These are phyloP conservation scores for Hestina assimilis DNA, from an alignment of 1,140 invertebrate species.

Conservation along the genomic window DNA sequence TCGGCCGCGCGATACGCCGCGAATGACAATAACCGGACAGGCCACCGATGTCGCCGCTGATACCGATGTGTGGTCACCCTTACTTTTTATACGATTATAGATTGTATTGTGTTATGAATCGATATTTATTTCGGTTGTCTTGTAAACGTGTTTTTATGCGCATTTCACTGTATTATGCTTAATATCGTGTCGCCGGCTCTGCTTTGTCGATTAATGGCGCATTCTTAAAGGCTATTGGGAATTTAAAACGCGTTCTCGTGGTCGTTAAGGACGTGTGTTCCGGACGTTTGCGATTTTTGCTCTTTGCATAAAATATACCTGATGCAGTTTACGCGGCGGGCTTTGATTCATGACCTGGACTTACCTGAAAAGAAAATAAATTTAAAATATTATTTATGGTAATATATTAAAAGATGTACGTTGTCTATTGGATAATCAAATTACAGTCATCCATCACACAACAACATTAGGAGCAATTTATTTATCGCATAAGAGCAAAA, in stretches of 20 bases:
- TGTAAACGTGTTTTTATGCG: constrained; percentile 53
- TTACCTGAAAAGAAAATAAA: constrained; percentile 38
- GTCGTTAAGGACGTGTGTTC: constrained; percentile 51
- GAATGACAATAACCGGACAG: constrained; percentile 65
- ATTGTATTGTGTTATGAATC: constrained; percentile 75
- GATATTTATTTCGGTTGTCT: constrained; percentile 63
- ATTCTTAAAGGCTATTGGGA: constrained; percentile 40
- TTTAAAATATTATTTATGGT: background rate
- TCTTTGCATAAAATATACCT: constrained; percentile 19
- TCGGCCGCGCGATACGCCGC: constrained; percentile 44
- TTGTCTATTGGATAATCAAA: background rate
- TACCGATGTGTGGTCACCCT: constrained; percentile 59
- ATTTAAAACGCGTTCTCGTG: constrained; percentile 61
- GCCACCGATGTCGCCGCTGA: constrained; percentile 45
- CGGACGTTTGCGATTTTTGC: constrained; percentile 27
- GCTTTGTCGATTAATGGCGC: constrained; percentile 48
- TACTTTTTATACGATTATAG: constrained; percentile 68
- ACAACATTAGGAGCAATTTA: background rate
- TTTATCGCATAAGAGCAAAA: background rate
- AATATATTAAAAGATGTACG: no score
- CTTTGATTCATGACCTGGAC: constrained; percentile 19
- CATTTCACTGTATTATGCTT: constrained; percentile 47
- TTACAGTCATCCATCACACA: background rate
- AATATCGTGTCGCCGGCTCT: constrained; percentile 41
- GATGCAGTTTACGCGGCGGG: constrained; percentile 1